phyloP scores from a whole-genome alignment of 2,113 vertebrate genomes.

The Acrocephalus kingi region DNA sequence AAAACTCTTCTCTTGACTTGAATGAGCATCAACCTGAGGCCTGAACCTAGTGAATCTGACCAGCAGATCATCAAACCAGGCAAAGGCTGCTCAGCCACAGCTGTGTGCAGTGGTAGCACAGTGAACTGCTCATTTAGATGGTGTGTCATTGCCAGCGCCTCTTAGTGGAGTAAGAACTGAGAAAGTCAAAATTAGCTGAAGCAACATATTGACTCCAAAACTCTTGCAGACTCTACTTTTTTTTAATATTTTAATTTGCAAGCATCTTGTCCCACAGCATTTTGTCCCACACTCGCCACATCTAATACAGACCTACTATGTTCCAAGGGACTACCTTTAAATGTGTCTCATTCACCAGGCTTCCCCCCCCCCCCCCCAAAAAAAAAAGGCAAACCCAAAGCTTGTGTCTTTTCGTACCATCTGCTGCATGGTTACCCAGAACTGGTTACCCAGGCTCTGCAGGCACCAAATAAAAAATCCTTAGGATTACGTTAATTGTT shows the following conservation, averaged over 20 bases:
- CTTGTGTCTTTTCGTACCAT: not conserved
- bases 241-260: not conserved
- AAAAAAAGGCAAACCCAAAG: not conserved
- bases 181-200: not conserved
- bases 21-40: not conserved
- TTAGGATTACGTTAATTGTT: constrained; percentile 17
- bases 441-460: not conserved
- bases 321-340: not conserved
- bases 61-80: not conserved
- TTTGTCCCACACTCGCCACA: not conserved
- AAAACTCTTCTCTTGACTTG: not conserved
- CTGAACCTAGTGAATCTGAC: not conserved
- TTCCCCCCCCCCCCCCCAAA: not conserved
- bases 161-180: not conserved
- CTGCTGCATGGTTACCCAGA: not conserved
- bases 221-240: not conserved
- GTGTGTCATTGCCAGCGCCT: not conserved
- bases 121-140: not conserved
- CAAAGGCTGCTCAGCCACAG: not conserved
- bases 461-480: not conserved
- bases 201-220: not conserved
- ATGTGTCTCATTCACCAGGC: not conserved
- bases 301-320: not conserved
- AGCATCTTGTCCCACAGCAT: not conserved
- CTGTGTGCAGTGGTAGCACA: not conserved